These are phyloP conservation scores for Sebastes elongatus DNA, from an alignment of 2,797 vertebrate species.

Conservation along the genomic window DNA sequence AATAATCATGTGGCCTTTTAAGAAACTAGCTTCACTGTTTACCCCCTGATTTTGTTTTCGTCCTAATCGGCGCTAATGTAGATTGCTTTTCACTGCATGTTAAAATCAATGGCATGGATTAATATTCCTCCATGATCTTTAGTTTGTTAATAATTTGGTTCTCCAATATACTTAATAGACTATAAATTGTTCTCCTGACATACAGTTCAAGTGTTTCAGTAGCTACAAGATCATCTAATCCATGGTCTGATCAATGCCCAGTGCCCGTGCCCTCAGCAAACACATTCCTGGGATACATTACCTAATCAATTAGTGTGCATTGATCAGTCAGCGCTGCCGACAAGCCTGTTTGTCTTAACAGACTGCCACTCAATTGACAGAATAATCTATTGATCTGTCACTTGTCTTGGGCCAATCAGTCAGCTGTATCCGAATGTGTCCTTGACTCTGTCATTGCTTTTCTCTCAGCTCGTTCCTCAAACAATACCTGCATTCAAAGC, in stretches of 20 bases:
- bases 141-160: background rate
- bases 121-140: background rate
- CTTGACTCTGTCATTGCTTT: background rate
- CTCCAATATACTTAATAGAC: background rate
- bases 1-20: background rate
- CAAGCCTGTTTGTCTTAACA: background rate
- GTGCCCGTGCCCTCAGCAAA: background rate
- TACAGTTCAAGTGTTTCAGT: background rate
- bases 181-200: background rate
- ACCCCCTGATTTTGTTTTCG: background rate
- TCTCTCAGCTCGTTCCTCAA: background rate
- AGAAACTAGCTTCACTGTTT: background rate
- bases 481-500: background rate
- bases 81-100: background rate
- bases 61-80: background rate
- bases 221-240: background rate
- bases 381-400: conserved; percentile 13
- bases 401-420: background rate
- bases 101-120: background rate
- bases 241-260: background rate
- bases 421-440: background rate
- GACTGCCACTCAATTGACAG: background rate
- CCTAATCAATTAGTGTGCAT: conserved; percentile 26
- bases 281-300: conserved; percentile 3
- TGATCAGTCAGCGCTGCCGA: background rate